Percentiles rank a stretch among this genome's conserved stretches.
Conservation (phyloP, 2,888 invertebrate species). For the Lasioglossum villosulum region DNA sequence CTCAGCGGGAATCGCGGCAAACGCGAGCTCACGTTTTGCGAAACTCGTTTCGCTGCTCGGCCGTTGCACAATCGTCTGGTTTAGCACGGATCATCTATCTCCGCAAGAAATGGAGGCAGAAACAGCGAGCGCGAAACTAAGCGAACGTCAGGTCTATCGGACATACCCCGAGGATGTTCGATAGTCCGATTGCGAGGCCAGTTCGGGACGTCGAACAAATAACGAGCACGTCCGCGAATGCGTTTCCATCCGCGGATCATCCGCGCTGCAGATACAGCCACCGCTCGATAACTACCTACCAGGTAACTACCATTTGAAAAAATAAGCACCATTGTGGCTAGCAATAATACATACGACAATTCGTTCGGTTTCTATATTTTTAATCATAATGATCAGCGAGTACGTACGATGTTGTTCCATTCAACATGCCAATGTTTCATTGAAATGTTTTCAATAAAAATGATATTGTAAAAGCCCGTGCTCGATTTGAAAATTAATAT, state of each 20-base stretch:
- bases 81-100: slow-evolving; percentile 44
- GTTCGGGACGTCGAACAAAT: slow-evolving; percentile 51
- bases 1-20: background rate
- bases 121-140: slow-evolving; percentile 45
- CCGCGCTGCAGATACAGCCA: background rate
- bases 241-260: slow-evolving; percentile 3
- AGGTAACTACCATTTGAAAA: background rate
- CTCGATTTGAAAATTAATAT: no score
- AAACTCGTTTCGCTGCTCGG: slow-evolving; percentile 21
- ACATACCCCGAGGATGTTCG: slow-evolving; percentile 68
- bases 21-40: slow-evolving; percentile 28
- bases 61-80: slow-evolving; percentile 13
- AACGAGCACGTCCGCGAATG: slow-evolving; percentile 29
- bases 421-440: background rate
- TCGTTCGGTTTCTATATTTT: background rate
- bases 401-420: no score
- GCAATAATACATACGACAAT: background rate
- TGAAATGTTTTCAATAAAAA: background rate
- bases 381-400: background rate
- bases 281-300: background rate
- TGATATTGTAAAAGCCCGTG: no score
- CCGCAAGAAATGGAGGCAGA: slow-evolving; percentile 36
- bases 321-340: background rate
- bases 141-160: slow-evolving; percentile 65
- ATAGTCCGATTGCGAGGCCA: slow-evolving; percentile 56